Base-by-base conservation (phyloP, 2,888 invertebrate species). In the Helleia helle region DNA sequence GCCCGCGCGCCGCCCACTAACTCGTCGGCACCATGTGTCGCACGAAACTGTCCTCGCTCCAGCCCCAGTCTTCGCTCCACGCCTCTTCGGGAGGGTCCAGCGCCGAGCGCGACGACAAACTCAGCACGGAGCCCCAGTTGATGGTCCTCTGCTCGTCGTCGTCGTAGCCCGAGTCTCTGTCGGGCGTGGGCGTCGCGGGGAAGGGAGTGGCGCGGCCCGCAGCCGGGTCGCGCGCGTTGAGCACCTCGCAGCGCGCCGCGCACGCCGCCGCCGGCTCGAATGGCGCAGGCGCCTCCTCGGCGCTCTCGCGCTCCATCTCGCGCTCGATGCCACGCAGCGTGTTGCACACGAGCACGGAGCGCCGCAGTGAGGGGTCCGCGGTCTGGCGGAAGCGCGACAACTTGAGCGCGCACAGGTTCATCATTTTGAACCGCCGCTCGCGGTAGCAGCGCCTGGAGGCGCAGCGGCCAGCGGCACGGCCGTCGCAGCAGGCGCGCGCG, bases 261-360 rank as follows among this genome's bases (percentile, higher is more conserved):
- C 59, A 58, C 42, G 55, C 89, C 86, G 58, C 88, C 31, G 71
- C 60, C 42, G 62, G 53, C 62, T 85, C 77, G 62, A 75, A 63
- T 29, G 88, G 87, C 52, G 86, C 81, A 27, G 89, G 87, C 52
- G 86, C 77, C 65, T 89, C 88, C 51, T 88, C 84, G 39, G 65
- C 85, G 57, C 67, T 87, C 68, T 90, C 90, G 44, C 89, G 81
- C 70, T 94, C 94, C 89, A 96, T 93, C 79, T 96, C 96, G 41
- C 92, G 88, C 76, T 96, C 96, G 63, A 96, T 91, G 68, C 91
- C 90, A 67, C 95, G 91, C 51, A 96, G 72, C 42, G 96, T 96
- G 77, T 96, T 96, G 86, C 95, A 95, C 61, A 97, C 96, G 48
- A 97, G 90, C 65, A 97, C 96, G 36, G 95, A 96, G 48, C 95